A percentile compares a stretch with the other conserved stretches of the same genome.
phyloP scores from a whole-genome alignment of 2,797 vertebrate genomes.

The Brotula barbata region DNA sequence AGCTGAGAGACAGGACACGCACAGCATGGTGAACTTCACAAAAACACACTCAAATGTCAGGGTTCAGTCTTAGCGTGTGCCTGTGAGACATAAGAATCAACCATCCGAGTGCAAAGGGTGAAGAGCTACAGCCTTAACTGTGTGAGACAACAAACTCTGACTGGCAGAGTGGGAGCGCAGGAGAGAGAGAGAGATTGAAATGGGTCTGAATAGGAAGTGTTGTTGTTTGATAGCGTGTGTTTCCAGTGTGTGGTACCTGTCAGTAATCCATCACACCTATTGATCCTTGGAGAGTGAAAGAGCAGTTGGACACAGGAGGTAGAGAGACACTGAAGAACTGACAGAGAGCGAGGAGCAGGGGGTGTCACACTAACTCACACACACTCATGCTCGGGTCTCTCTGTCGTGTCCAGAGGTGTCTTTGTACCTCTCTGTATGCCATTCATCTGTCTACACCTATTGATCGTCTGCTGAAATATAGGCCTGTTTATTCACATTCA shows the following conservation, averaged over 20 bases:
- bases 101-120: neutral
- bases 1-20: slow-evolving; percentile 53
- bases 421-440: slow-evolving; percentile 48
- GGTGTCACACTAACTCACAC: neutral
- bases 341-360: neutral
- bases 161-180: slow-evolving; percentile 23
- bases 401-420: slow-evolving; percentile 57
- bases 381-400: slow-evolving; percentile 4
- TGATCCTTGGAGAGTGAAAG: slow-evolving; percentile 62
- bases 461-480: slow-evolving; percentile 74
- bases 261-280: slow-evolving; percentile 74
- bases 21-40: slow-evolving; percentile 39
- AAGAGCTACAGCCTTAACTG: slow-evolving; percentile 33
- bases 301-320: slow-evolving; percentile 44
- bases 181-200: slow-evolving; percentile 48
- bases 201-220: slow-evolving; percentile 60
- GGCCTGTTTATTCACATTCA: slow-evolving; percentile 78
- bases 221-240: slow-evolving; percentile 61
- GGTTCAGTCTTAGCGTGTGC: slow-evolving; percentile 30
- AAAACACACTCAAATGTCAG: slow-evolving; percentile 72
- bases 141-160: slow-evolving; percentile 47
- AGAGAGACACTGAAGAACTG: slow-evolving; percentile 32
- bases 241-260: slow-evolving; percentile 62
- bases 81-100: slow-evolving; percentile 30
- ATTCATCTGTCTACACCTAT: slow-evolving; percentile 73